A percentile compares a stretch with the other conserved stretches of the same genome.
Evolutionary conservation across 2,113 vertebrate genomes (phyloP).

Genomic region (Phaethornis superciliosus): DNA sequence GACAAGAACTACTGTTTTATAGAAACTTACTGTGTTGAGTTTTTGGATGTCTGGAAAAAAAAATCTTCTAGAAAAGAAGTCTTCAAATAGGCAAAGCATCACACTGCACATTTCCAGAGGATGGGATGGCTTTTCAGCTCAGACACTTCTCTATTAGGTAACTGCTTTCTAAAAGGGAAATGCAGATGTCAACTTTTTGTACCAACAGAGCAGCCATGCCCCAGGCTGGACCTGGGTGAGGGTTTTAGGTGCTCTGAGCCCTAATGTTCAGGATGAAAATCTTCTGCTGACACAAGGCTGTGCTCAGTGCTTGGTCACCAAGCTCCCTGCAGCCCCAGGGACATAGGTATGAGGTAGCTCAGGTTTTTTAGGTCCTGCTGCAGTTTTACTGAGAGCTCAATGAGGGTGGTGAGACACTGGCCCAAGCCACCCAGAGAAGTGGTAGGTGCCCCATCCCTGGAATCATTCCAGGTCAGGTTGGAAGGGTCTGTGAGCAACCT

Average conservation of each 20-base stretch:
- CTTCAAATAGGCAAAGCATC: background rate
- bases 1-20: background rate
- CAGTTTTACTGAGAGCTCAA: no score
- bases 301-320: background rate
- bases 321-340: background rate
- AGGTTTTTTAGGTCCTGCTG: background rate
- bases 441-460: no score
- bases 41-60: background rate
- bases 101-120: background rate
- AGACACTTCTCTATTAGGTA: background rate
- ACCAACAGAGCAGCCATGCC: accelerated
- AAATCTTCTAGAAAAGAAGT: background rate
- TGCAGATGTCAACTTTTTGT: background rate
- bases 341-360: background rate
- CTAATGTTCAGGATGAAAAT: background rate
- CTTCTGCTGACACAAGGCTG: background rate
- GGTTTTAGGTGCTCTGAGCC: background rate
- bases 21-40: background rate
- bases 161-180: background rate
- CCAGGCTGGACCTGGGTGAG: no score
- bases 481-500: no score
- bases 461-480: no score
- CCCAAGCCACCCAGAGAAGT: no score
- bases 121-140: background rate
- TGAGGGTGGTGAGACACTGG: no score